Evolutionary conservation across 2,888 invertebrate genomes (phyloP).

Genomic region (Hylaea fasciaria): DNA sequence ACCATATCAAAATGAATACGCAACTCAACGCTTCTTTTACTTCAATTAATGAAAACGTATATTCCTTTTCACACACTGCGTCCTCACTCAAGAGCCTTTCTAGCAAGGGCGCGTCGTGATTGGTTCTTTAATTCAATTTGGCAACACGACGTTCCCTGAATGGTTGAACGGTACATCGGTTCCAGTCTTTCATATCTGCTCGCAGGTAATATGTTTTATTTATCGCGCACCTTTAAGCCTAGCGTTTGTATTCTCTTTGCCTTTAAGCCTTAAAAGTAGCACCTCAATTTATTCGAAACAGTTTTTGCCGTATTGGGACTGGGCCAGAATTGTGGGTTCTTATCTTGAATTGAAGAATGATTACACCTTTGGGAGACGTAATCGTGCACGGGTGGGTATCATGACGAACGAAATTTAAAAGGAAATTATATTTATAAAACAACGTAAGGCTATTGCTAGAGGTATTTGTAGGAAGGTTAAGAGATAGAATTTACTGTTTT

Average conservation of each 20-base stretch:
- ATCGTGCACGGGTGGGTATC: conserved; percentile 7
- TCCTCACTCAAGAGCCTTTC: conserved; percentile 25
- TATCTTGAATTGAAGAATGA: conserved; percentile 32
- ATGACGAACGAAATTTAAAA: conserved; percentile 22
- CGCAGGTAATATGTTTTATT: conserved; percentile 49
- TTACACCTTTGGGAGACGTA: conserved; percentile 26
- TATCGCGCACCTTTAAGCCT: conserved; percentile 34
- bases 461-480: no score
- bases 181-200: conserved; percentile 41
- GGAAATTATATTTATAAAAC: not conserved
- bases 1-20: not conserved
- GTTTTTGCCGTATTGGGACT: conserved; percentile 28
- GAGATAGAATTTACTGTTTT: not conserved
- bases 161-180: conserved; percentile 37
- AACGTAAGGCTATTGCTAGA: no score
- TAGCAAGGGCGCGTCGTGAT: conserved; percentile 48
- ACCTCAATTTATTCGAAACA: conserved; percentile 31
- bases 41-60: conserved; percentile 11
- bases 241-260: no score
- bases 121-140: conserved; percentile 60
- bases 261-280: conserved; percentile 34
- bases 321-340: conserved; percentile 19
- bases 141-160: conserved; percentile 35
- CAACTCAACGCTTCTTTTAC: conserved; percentile 8
- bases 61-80: conserved; percentile 11